Conservation (phyloP, 2,888 invertebrate species). For the Cyclophora punctaria region DNA sequence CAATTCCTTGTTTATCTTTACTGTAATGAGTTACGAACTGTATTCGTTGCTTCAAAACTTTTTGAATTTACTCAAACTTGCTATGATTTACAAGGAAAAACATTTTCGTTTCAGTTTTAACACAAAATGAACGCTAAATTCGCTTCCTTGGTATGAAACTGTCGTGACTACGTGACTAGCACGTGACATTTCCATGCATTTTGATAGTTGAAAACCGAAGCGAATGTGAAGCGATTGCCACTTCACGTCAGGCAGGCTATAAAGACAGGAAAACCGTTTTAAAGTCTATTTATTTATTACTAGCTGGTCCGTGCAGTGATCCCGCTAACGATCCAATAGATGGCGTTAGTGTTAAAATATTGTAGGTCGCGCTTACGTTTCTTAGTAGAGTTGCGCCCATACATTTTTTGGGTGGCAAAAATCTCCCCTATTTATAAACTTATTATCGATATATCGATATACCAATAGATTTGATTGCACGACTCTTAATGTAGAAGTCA, state of each 20-base stretch:
- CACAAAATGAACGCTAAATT: background rate
- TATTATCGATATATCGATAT: too few relatives aligned
- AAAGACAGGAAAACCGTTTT: background rate
- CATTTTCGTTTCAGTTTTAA: background rate
- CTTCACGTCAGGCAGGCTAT: background rate
- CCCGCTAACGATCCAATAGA: too few relatives aligned
- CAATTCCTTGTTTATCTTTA: background rate
- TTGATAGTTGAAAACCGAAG: background rate
- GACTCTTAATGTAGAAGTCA: too few relatives aligned
- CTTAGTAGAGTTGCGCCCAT: too few relatives aligned
- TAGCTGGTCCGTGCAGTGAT: background rate
- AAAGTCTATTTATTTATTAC: background rate
- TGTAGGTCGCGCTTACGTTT: too few relatives aligned
- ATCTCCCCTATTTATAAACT: too few relatives aligned
- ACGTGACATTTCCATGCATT: background rate
- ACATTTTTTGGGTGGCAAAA: too few relatives aligned
- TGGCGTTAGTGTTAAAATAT: too few relatives aligned
- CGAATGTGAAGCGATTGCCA: background rate
- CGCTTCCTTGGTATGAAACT: background rate
- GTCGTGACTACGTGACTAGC: too few relatives aligned
- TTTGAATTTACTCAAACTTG: background rate
- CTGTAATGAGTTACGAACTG: background rate
- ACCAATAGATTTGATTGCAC: too few relatives aligned
- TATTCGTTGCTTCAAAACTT: background rate
- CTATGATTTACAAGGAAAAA: background rate